Evolutionary conservation across 2,113 vertebrate species (phyloP), one percentile per base, ranked within the genome.

Genomic region (Lanius collurio): DNA sequence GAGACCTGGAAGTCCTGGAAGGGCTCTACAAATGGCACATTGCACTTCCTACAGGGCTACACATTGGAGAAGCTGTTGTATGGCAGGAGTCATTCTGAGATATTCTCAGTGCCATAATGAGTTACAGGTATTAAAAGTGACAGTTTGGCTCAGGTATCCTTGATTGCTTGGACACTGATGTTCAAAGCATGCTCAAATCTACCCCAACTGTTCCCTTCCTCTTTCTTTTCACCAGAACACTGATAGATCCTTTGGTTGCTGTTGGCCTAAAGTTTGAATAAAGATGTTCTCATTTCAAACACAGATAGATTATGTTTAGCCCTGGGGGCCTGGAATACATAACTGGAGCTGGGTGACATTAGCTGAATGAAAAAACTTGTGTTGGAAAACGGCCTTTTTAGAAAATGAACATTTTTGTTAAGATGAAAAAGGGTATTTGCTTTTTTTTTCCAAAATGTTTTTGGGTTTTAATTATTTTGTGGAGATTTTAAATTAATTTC

Each of bases 291-390:
- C 4, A 0, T 86, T 95, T 89, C 76, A 78, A 88, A 87, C 31
- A 52, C 39, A 74, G 57, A 82, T 41, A 94, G 67, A 93, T 95
- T 78, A 71, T 75, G 49, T 83, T 94, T 90, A 95, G 90, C 85
- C 76, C 90, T 75, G 35, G 37, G 46, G 85, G 73, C 23, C 44
- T 94, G 88, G 83, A 93, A 87, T 95, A 76, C 53, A 28, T 46
- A 83, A 64, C 68, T 75, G 64, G 79, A 82, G 37, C 52, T 68
- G 60, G 73, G 42, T 90, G 83, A 94, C 68, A 53, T 94, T 63
- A 91, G 50, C 71, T 64, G 60, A 94, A 78, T 75, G 41, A 73
- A 82, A 96, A 92, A 93, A 60, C 41, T 90, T 86, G 17, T 60
- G 35, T 70, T 5, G 2, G 60, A 88, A 96, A 91, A 85, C 41